phyloP scores from a whole-genome alignment of 2,797 vertebrate genomes.

The Philypnodon macrostomus region DNA sequence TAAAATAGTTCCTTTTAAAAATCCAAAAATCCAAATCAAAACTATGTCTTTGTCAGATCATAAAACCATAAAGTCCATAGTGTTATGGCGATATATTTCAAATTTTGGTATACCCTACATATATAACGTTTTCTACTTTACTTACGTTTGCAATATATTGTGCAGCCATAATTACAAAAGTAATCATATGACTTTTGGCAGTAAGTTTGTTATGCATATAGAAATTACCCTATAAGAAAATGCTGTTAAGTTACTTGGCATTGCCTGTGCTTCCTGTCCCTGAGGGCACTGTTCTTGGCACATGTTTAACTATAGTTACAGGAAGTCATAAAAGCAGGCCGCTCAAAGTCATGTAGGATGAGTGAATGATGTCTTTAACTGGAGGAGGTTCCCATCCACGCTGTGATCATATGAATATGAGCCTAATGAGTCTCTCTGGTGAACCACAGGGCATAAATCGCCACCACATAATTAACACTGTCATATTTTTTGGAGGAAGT shows the following conservation, averaged over 20 bases:
- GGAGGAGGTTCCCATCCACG: conserved; percentile 15
- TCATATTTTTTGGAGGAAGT: conserved; percentile 20
- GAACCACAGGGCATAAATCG: conserved; percentile 21
- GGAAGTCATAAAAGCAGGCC: conserved; percentile 33
- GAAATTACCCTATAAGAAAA: too few species aligned
- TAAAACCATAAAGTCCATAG: too few species aligned
- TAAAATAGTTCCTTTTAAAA: too few species aligned
- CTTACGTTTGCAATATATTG: too few species aligned
- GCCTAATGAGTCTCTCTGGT: conserved; percentile 27
- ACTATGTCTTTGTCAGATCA: too few species aligned
- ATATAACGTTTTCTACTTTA: too few species aligned
- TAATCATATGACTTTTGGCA: too few species aligned
- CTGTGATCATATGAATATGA: conserved; percentile 9
- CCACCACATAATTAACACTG: conserved; percentile 22
- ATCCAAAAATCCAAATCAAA: too few species aligned
- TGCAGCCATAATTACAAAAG: too few species aligned
- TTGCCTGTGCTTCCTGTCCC: neutral
- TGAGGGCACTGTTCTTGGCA: neutral
- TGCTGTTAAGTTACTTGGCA: neutral
- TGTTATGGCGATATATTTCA: too few species aligned
- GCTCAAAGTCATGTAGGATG: conserved; percentile 35
- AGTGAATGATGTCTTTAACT: conserved; percentile 42
- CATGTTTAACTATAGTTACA: conserved; percentile 8
- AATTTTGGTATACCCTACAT: too few species aligned
- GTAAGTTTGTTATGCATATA: too few species aligned